These are phyloP conservation scores for Chrysemys picta DNA, from an alignment of 2,113 vertebrate genomes.

Conservation along the genomic window DNA sequence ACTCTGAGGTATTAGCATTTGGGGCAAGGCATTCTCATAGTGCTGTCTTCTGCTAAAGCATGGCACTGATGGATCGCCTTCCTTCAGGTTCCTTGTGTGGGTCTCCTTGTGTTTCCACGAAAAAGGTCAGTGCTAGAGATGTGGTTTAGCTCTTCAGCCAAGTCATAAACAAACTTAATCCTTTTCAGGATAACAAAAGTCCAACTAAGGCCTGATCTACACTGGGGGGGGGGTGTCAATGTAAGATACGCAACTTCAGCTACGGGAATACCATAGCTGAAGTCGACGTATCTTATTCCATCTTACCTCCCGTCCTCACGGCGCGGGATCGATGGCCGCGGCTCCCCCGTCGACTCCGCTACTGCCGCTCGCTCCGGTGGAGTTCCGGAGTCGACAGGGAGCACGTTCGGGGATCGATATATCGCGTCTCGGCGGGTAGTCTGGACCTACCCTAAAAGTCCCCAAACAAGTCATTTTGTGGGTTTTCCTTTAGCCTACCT, in stretches of 20 bases:
- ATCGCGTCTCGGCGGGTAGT: too few species aligned
- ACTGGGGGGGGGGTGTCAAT: too few species aligned
- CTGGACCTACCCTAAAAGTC: too few species aligned
- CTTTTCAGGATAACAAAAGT: not conserved
- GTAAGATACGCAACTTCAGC: too few species aligned
- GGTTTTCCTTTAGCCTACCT: not conserved
- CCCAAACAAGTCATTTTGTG: not conserved
- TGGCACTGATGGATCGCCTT: not conserved
- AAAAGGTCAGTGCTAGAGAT: not conserved
- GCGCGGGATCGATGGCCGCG: too few species aligned
- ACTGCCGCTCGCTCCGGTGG: too few species aligned
- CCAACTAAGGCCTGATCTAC: not conserved
- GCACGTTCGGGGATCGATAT: too few species aligned
- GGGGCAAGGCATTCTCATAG: not conserved
- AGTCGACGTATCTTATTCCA: too few species aligned
- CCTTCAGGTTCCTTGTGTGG: not conserved
- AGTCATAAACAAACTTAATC: not conserved
- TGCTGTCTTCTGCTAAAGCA: not conserved
- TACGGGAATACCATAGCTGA: too few species aligned
- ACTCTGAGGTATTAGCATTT: not conserved
- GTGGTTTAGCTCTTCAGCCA: not conserved
- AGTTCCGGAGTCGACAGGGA: too few species aligned
- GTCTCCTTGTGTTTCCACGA: not conserved
- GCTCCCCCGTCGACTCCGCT: too few species aligned
- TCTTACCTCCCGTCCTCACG: too few species aligned